A percentile compares a stretch with the other conserved stretches of the same genome.
phyloP scores from a whole-genome alignment of 2,797 vertebrate species.

The Semotilus atromaculatus region DNA sequence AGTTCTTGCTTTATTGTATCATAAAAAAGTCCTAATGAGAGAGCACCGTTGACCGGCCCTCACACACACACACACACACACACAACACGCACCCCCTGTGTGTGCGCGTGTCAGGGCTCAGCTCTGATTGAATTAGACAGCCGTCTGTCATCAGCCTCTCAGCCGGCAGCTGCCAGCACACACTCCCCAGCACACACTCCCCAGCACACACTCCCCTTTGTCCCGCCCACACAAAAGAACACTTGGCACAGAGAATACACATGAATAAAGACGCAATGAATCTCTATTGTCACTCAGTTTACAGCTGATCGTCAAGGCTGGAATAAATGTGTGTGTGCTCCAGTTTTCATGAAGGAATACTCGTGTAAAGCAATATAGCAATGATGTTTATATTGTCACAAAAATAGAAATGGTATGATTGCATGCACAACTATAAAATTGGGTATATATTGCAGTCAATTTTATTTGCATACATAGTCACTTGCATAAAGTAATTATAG shows the following conservation, averaged over 20 bases:
- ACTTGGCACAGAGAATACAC: neutral
- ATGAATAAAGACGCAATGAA: neutral
- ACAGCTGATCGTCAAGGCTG: neutral
- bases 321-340: neutral
- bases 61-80: too few species aligned
- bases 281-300: neutral
- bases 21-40: too few species aligned
- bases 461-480: neutral
- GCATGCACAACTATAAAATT: neutral
- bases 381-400: neutral
- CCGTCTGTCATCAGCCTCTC: slow-evolving; percentile 47
- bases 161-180: slow-evolving; percentile 50
- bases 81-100: slow-evolving; percentile 18
- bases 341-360: neutral
- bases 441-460: neutral
- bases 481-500: neutral
- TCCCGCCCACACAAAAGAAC: slow-evolving; percentile 52
- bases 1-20: neutral
- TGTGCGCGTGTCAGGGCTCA: neutral
- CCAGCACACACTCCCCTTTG: slow-evolving; percentile 48
- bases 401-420: neutral
- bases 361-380: neutral
- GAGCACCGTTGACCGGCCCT: too few species aligned
- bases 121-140: slow-evolving; percentile 35
- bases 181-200: slow-evolving; percentile 26